Conservation (phyloP, 1,140 invertebrate species). For the Hypothenemus hampei region DNA sequence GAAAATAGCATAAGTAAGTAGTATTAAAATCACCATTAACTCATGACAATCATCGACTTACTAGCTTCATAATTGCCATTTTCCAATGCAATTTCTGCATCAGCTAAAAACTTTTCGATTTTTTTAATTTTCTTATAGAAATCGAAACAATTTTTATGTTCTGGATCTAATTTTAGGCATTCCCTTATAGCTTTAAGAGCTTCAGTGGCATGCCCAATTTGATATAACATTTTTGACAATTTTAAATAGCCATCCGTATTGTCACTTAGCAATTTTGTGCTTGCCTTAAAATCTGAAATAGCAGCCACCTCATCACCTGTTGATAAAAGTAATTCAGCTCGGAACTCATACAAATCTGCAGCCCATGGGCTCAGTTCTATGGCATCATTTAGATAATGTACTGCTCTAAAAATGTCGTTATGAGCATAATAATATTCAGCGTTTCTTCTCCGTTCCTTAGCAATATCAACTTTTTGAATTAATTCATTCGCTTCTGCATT, state of each 20-base stretch:
- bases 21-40: no score
- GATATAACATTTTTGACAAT: constrained; percentile 80
- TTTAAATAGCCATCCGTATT: constrained; percentile 86
- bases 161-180: constrained; percentile 96
- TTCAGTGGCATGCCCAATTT: constrained; percentile 86
- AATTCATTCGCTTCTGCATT: constrained; percentile 70
- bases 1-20: neutral
- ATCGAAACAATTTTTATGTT: constrained; percentile 93
- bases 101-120: constrained; percentile 78
- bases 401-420: constrained; percentile 65
- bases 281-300: constrained; percentile 83
- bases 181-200: constrained; percentile 90
- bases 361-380: constrained; percentile 92
- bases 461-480: constrained; percentile 59
- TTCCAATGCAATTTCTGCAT: constrained; percentile 67
- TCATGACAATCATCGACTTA: constrained; percentile 39
- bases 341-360: constrained; percentile 70
- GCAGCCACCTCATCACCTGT: constrained; percentile 79
- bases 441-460: constrained; percentile 60
- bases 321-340: constrained; percentile 79
- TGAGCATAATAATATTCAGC: constrained; percentile 63
- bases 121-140: constrained; percentile 98
- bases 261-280: constrained; percentile 86
- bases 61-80: constrained; percentile 71
- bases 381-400: constrained; percentile 63